These are phyloP conservation scores for Ommatoiulus sabulosus DNA, from an alignment of 2,888 invertebrate species.

Conservation along the genomic window DNA sequence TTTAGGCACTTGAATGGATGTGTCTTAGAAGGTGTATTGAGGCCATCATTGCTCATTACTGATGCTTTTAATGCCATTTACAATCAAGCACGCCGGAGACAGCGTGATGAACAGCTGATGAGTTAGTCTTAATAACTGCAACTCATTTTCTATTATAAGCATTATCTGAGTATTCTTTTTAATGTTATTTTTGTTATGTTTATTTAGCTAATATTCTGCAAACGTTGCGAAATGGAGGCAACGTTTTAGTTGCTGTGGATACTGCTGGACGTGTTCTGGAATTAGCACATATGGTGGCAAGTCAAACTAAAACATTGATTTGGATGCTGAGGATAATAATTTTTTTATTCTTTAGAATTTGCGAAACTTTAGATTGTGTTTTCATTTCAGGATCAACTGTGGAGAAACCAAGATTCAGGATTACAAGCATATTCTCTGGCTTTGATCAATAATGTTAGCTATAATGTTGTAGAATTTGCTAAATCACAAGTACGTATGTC, in stretches of 20 bases:
- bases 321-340: slow-evolving; percentile 35
- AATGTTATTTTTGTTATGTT: slow-evolving; percentile 60
- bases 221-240: slow-evolving; percentile 93
- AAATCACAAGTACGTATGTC: slow-evolving; percentile 78
- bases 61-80: slow-evolving; percentile 97
- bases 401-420: slow-evolving; percentile 96
- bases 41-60: slow-evolving; percentile 93
- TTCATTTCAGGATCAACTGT: slow-evolving; percentile 78
- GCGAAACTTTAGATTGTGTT: neutral
- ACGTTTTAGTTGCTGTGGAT: slow-evolving; percentile 94
- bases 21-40: slow-evolving; percentile 83
- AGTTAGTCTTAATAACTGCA: slow-evolving; percentile 72
- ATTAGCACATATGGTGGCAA: slow-evolving; percentile 87
- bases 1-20: slow-evolving; percentile 89
- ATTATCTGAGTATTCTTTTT: neutral
- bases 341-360: slow-evolving; percentile 54
- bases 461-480: slow-evolving; percentile 98
- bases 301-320: slow-evolving; percentile 62
- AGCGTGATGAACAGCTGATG: slow-evolving; percentile 96
- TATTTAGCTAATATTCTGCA: slow-evolving; percentile 88
- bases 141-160: neutral
- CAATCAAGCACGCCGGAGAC: slow-evolving; percentile 87
- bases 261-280: slow-evolving; percentile 97
- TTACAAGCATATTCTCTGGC: slow-evolving; percentile 93
- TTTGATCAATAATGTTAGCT: slow-evolving; percentile 94